Evolutionary conservation across 2,888 invertebrate genomes (phyloP).

Genomic region (Himalopsyche anomala): DNA sequence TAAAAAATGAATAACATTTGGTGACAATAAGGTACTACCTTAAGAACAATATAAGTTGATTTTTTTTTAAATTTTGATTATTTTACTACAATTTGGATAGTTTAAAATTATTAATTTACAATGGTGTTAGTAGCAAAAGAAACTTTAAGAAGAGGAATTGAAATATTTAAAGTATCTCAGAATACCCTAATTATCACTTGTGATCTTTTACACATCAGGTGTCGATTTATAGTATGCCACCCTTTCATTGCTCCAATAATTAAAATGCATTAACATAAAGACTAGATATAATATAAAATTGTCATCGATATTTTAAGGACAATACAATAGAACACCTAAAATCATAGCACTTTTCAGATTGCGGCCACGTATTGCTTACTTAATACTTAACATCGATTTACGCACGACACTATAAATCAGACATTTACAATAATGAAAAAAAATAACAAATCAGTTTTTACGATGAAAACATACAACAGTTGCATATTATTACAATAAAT

Average conservation of each 20-base stretch:
- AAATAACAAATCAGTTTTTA: not conserved
- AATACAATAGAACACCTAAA: conserved; percentile 12
- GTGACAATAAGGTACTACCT: no score
- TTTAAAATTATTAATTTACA: no score
- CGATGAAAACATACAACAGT: not conserved
- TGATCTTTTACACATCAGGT: no score
- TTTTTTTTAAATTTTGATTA: no score
- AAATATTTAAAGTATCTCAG: no score
- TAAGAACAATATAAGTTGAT: no score
- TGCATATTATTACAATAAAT: no score
- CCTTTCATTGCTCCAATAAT: not conserved
- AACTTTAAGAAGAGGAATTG: no score
- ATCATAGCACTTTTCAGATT: conserved; percentile 13
- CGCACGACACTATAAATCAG: not conserved
- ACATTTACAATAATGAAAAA: not conserved
- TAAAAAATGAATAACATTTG: no score
- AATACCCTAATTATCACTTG: no score
- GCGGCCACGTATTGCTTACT: not conserved
- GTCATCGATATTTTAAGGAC: not conserved
- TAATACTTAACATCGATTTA: not conserved
- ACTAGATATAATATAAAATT: conserved; percentile 20
- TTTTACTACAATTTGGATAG: no score
- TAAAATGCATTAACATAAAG: not conserved
- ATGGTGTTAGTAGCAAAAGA: no score
- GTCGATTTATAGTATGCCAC: not conserved